Percentiles rank a stretch among this genome's conserved stretches.
Evolutionary conservation across 2,888 invertebrate genomes (phyloP).

Genomic region (Lordiphosa andalusiaca): DNA sequence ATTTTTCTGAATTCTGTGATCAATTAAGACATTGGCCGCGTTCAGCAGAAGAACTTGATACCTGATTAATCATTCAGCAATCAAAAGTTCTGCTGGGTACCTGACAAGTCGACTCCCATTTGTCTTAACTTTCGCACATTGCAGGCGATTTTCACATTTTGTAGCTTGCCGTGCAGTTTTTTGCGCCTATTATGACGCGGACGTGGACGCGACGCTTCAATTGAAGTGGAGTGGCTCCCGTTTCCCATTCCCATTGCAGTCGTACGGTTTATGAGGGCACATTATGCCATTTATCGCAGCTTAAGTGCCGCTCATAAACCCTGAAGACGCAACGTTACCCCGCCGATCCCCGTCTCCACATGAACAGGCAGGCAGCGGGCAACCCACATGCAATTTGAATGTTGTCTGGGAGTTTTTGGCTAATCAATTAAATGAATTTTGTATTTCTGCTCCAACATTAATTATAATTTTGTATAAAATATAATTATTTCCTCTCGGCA

Average conservation of each 20-base stretch:
- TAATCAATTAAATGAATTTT: conserved; percentile 36
- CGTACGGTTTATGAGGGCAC: conserved; percentile 68
- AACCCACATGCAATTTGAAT: conserved; percentile 13
- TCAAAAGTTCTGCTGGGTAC: conserved; percentile 6
- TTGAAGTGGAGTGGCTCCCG: conserved; percentile 52
- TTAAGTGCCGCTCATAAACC: conserved; percentile 64
- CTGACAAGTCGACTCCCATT: conserved; percentile 1
- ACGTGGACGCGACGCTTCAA: conserved; percentile 59
- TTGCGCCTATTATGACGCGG: conserved; percentile 72
- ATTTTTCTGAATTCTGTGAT: too few relatives aligned
- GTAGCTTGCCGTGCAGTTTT: conserved; percentile 55
- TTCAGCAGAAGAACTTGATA: too few relatives aligned
- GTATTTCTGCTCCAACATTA: conserved; percentile 22
- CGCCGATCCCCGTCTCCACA: too few relatives aligned
- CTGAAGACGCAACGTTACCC: conserved; percentile 41
- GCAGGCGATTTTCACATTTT: conserved; percentile 40
- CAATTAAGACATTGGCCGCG: too few relatives aligned
- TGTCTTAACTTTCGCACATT: conserved; percentile 27
- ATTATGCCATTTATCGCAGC: conserved; percentile 73
- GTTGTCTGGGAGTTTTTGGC: conserved; percentile 17
- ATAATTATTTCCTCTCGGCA: not conserved
- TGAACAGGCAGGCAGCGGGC: too few relatives aligned
- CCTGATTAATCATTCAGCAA: too few relatives aligned
- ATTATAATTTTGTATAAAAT: conserved; percentile 15
- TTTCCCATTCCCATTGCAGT: conserved; percentile 22